Evolutionary conservation across 1,140 invertebrate species (phyloP).

Genomic region (Gerris buenoi): DNA sequence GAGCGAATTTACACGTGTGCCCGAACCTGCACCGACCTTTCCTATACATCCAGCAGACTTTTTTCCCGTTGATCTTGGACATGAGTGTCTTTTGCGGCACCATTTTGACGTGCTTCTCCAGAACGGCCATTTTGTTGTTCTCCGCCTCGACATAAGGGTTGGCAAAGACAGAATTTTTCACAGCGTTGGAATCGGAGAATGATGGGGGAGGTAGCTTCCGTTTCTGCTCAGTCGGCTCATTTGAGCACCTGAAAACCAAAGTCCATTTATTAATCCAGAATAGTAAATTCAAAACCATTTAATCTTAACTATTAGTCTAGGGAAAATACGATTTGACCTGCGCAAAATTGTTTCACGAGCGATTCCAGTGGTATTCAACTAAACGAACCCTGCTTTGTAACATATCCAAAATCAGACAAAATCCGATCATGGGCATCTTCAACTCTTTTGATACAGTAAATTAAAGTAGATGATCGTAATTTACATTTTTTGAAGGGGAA

Average conservation of each 20-base stretch:
- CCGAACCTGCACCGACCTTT: slow-evolving; percentile 82
- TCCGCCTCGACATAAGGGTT: slow-evolving; percentile 86
- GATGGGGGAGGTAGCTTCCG: slow-evolving; percentile 16
- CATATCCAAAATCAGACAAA: no score
- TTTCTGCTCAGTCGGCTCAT: neutral
- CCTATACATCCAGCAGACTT: slow-evolving; percentile 85
- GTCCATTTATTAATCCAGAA: slow-evolving; percentile 5
- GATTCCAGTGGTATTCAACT: no score
- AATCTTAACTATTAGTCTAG: no score
- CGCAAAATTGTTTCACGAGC: no score
- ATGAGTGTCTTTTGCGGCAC: slow-evolving; percentile 47
- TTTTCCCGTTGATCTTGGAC: slow-evolving; percentile 66
- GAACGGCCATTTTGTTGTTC: slow-evolving; percentile 63
- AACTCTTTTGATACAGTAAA: no score
- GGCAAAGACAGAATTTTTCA: slow-evolving; percentile 56
- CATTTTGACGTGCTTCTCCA: slow-evolving; percentile 92
- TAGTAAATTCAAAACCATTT: no score
- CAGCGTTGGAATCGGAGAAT: slow-evolving; percentile 7
- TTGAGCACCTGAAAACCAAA: neutral
- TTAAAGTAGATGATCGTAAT: no score
- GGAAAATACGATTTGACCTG: no score
- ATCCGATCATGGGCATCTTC: no score
- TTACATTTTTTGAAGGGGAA: no score
- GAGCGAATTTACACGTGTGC: slow-evolving; percentile 81
- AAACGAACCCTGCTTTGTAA: no score